Evolutionary conservation across 2,797 vertebrate genomes (phyloP).

Genomic region (Cuculus canorus): DNA sequence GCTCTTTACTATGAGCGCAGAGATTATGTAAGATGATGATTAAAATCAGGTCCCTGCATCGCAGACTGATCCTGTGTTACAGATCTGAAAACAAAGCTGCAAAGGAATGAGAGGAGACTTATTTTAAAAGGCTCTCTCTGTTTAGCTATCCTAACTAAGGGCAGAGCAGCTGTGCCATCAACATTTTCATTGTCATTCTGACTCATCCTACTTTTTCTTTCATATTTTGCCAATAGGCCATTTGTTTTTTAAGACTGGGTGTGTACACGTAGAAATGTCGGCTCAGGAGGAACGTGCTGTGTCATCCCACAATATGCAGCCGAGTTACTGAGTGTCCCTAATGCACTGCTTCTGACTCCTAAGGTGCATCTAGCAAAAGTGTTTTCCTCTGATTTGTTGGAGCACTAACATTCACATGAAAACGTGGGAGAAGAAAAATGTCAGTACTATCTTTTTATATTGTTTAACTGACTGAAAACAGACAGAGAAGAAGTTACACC

Average conservation of each 20-base stretch:
- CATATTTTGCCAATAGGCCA: not conserved
- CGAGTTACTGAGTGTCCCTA: not conserved
- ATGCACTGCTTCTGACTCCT: not conserved
- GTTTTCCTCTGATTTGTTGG: not conserved
- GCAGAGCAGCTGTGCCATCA: not conserved
- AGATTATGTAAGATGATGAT: slow-evolving; percentile 25
- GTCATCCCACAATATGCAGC: not conserved
- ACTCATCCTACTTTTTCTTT: not conserved
- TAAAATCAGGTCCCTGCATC: slow-evolving; percentile 40
- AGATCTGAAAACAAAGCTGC: not conserved
- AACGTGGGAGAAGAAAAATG: not conserved
- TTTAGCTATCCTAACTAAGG: not conserved
- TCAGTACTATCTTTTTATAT: not conserved
- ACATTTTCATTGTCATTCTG: not conserved
- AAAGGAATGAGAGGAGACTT: not conserved
- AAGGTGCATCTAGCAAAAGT: not conserved
- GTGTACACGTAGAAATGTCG: not conserved
- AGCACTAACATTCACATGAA: not conserved
- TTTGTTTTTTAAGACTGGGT: not conserved
- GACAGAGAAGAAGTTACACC: not conserved
- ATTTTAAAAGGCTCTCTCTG: not conserved
- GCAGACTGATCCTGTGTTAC: not conserved
- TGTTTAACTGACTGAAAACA: not conserved
- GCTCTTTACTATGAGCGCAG: slow-evolving; percentile 40
- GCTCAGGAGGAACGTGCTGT: not conserved